A percentile compares a stretch with the other conserved stretches of the same genome.
phyloP scores from a whole-genome alignment of 1,140 invertebrate genomes.

The Bombus sibiricus region DNA sequence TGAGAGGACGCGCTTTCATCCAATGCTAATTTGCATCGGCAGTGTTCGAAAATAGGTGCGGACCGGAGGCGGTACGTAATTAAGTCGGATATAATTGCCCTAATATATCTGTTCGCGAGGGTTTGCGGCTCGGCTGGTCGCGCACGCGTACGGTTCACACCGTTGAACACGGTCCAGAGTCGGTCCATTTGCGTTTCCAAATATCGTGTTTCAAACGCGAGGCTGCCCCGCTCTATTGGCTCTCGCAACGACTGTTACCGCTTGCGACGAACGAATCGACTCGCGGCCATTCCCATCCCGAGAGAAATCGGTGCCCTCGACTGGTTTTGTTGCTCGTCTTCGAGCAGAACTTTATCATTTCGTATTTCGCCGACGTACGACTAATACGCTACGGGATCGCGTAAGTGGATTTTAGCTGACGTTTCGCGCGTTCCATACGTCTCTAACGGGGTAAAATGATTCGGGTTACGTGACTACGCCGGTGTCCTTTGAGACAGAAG shows the following conservation, averaged over 20 bases:
- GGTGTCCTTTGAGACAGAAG: constrained; percentile 37
- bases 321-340: too few relatives aligned
- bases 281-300: too few relatives aligned
- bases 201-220: constrained; percentile 56
- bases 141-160: constrained; percentile 7
- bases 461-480: constrained; percentile 53
- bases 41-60: constrained; percentile 34
- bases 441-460: constrained; percentile 39
- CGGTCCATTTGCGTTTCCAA: constrained; percentile 54
- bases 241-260: not conserved
- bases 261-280: too few relatives aligned
- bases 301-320: too few relatives aligned
- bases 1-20: not conserved
- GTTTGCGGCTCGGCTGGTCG: not conserved
- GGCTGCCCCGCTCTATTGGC: not conserved
- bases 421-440: constrained; percentile 2
- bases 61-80: constrained; percentile 63
- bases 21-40: constrained; percentile 32
- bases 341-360: not conserved
- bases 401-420: constrained; percentile 14
- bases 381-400: not conserved
- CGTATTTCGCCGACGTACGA: not conserved
- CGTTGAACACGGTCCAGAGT: not conserved
- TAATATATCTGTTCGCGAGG: constrained; percentile 59
- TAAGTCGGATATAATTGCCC: constrained; percentile 73